Evolutionary conservation across 2,113 vertebrate species (phyloP).

Genomic region (Gobio gobio): DNA sequence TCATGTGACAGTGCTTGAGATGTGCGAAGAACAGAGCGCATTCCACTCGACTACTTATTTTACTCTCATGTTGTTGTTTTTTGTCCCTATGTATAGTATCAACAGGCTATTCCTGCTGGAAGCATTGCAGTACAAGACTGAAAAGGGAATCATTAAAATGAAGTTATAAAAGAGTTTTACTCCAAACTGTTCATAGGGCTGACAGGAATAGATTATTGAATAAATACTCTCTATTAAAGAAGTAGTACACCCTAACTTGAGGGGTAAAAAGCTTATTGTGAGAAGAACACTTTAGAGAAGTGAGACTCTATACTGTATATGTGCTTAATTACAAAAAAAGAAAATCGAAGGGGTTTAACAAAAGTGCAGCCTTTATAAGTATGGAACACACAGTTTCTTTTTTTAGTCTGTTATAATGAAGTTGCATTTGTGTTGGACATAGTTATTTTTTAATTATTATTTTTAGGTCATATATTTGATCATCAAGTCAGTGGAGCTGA

Average conservation of each 20-base stretch:
- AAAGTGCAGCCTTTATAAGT: neutral
- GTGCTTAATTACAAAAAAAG: neutral
- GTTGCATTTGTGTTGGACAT: conserved; percentile 35
- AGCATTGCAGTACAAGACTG: neutral
- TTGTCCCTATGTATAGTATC: neutral
- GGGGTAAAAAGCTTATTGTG: neutral
- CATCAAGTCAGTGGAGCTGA: neutral
- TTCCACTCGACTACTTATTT: neutral
- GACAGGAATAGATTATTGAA: neutral
- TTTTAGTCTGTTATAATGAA: neutral
- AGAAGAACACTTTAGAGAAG: neutral
- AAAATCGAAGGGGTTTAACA: neutral
- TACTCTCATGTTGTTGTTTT: conserved; percentile 2
- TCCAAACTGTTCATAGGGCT: neutral
- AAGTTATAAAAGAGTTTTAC: neutral
- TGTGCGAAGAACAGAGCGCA: conserved; percentile 37
- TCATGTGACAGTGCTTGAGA: conserved; percentile 62
- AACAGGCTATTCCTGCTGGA: neutral
- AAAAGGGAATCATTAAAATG: neutral
- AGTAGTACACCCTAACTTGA: neutral
- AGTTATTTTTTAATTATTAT: neutral
- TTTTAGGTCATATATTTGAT: neutral
- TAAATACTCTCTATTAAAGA: neutral
- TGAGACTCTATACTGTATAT: neutral
- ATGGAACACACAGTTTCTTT: too few relatives aligned